Percentiles rank a stretch among this genome's conserved stretches.
Conservation (phyloP, 2,113 vertebrate genomes). For the Rhinopithecus roxellana region DNA sequence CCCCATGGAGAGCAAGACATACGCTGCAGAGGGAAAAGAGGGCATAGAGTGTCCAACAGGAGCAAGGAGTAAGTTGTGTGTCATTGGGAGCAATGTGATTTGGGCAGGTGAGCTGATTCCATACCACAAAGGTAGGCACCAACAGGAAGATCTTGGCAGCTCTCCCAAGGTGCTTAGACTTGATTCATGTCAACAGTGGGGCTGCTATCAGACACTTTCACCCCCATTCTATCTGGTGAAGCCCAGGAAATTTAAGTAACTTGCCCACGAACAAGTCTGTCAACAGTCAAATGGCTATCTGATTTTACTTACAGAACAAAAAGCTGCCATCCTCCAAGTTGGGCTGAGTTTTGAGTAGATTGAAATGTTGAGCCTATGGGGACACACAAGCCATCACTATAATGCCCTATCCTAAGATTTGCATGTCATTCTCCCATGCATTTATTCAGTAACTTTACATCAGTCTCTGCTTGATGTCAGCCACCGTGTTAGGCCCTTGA, state of each 20-base stretch:
- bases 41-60: accelerated
- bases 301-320: neutral
- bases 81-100: accelerated
- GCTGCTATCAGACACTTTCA: neutral
- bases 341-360: neutral
- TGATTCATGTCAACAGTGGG: neutral
- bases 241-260: neutral
- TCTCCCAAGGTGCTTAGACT: neutral
- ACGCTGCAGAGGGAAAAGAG: neutral
- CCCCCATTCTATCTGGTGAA: neutral
- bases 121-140: neutral
- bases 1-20: neutral
- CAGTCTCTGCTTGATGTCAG: neutral
- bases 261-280: neutral
- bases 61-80: accelerated
- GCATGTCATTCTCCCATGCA: neutral
- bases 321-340: neutral
- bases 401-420: neutral
- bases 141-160: neutral
- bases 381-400: neutral
- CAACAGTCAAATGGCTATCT: neutral
- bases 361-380: neutral
- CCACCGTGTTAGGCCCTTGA: accelerated
- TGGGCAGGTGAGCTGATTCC: neutral
- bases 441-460: neutral